Conservation (phyloP, 2,797 vertebrate genomes). For the Monodelphis domestica region DNA sequence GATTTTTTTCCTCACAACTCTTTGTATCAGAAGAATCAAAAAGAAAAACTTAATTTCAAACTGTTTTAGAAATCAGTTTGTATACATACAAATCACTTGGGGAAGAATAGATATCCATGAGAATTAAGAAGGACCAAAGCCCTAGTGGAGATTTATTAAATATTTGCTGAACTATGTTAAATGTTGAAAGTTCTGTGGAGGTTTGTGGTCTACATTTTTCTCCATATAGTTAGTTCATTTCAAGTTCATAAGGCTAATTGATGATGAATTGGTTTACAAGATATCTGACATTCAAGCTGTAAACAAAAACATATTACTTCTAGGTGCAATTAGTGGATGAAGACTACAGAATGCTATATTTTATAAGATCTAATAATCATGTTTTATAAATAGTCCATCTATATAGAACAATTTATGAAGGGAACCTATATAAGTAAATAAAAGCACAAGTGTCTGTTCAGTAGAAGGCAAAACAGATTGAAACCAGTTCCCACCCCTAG, state of each 20-base stretch:
- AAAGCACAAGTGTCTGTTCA: not conserved
- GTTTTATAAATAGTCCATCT: not conserved
- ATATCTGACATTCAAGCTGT: not conserved
- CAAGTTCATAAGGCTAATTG: not conserved
- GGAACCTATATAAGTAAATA: not conserved
- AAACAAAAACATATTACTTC: not conserved
- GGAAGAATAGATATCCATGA: not conserved
- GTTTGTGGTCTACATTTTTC: not conserved
- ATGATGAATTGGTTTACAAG: not conserved
- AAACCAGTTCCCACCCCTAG: not conserved
- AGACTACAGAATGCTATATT: not conserved
- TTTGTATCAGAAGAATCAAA: not conserved
- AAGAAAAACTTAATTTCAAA: not conserved
- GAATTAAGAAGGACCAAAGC: not conserved
- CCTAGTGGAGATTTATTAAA: not conserved
- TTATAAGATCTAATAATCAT: not conserved
- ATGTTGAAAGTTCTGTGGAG: not conserved
- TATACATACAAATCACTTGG: not conserved
- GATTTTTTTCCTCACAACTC: not conserved
- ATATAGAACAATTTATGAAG: not conserved
- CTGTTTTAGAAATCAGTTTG: not conserved
- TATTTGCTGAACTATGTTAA: not conserved
- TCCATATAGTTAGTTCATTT: not conserved
- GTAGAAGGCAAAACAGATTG: not conserved
- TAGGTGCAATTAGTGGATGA: not conserved